Conservation (phyloP, 2,888 invertebrate species). For the Carterocephalus palaemon region DNA sequence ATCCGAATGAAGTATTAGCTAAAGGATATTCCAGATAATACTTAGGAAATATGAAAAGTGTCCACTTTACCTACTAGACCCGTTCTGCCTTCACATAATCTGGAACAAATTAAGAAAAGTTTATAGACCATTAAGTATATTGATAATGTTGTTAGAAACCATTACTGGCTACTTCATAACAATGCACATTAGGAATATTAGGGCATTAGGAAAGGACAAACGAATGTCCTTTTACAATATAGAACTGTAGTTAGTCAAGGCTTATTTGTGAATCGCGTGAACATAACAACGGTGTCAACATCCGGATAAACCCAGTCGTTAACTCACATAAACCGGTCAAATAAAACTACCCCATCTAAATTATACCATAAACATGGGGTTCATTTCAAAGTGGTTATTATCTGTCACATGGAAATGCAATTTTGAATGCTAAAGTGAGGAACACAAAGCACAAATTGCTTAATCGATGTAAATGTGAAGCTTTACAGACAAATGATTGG, state of each 20-base stretch:
- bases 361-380: neutral
- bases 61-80: slow-evolving; percentile 8
- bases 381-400: slow-evolving; percentile 2
- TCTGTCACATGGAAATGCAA: slow-evolving; percentile 6
- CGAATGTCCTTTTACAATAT: slow-evolving; percentile 13
- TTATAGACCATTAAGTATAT: neutral
- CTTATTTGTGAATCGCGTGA: slow-evolving; percentile 15
- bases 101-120: slow-evolving; percentile 8
- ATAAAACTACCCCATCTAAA: slow-evolving; percentile 1
- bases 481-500: slow-evolving; percentile 33
- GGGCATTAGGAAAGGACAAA: neutral
- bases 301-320: slow-evolving; percentile 10
- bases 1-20: no score
- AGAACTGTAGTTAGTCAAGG: slow-evolving; percentile 5
- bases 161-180: neutral
- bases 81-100: slow-evolving; percentile 17
- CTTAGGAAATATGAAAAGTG: no score
- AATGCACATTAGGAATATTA: neutral
- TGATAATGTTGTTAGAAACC: neutral
- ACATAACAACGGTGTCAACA: slow-evolving; percentile 17
- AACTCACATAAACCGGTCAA: slow-evolving; percentile 1
- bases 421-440: slow-evolving; percentile 1
- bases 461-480: slow-evolving; percentile 18
- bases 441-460: slow-evolving; percentile 5
- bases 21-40: no score